Conservation (phyloP, 1,140 invertebrate genomes). For the Contarinia nasturtii region DNA sequence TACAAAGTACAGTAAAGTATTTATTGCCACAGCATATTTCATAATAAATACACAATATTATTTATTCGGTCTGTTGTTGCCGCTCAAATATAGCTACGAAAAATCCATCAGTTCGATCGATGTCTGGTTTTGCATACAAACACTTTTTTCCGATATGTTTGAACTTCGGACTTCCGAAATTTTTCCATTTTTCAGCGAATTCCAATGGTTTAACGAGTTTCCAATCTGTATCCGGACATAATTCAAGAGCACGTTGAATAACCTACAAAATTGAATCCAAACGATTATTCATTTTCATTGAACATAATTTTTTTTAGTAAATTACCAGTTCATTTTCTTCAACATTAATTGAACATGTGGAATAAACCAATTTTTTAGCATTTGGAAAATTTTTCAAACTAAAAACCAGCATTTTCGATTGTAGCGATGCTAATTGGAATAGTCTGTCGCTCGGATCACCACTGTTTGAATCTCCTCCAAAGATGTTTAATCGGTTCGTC, state of each 20-base stretch:
- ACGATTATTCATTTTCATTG: too few relatives aligned
- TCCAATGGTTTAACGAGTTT: slow-evolving; percentile 31
- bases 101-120: slow-evolving; percentile 78
- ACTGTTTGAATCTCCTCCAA: slow-evolving; percentile 12
- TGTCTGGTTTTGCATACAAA: slow-evolving; percentile 51
- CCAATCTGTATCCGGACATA: slow-evolving; percentile 30
- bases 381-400: slow-evolving; percentile 67
- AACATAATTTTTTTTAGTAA: too few relatives aligned
- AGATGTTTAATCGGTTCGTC: slow-evolving; percentile 28
- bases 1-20: too few relatives aligned
- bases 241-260: slow-evolving; percentile 28
- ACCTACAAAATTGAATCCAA: slow-evolving; percentile 5
- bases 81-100: slow-evolving; percentile 80
- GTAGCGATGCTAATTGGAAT: slow-evolving; percentile 54
- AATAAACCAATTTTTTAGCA: slow-evolving; percentile 76
- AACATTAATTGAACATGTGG: slow-evolving; percentile 76
- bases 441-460: slow-evolving; percentile 38
- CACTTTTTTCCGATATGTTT: slow-evolving; percentile 44
- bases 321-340: slow-evolving; percentile 85
- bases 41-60: too few relatives aligned
- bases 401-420: slow-evolving; percentile 67
- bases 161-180: slow-evolving; percentile 42
- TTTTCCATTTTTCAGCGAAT: slow-evolving; percentile 41
- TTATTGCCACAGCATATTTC: too few relatives aligned
- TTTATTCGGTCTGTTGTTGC: slow-evolving; percentile 8